A percentile compares a stretch with the other conserved stretches of the same genome.
These are phyloP conservation scores for Scaptodrosophila latifasciaeformis DNA, from an alignment of 2,888 invertebrate genomes.

Conservation along the genomic window DNA sequence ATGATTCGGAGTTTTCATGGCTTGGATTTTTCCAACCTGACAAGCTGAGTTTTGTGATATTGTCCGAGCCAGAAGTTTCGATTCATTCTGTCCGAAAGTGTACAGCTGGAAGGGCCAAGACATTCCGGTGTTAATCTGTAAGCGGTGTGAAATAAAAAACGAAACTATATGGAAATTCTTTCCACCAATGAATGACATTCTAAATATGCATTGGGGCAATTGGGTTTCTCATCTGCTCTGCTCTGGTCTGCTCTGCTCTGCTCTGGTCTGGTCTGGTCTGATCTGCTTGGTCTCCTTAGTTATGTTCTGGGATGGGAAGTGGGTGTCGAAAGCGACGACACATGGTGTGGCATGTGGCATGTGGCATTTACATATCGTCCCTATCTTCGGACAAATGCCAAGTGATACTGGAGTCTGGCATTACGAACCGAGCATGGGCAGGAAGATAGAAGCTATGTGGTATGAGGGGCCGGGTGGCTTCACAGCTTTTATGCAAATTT, in stretches of 20 bases:
- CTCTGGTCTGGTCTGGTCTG: background rate
- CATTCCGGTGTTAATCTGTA: no score
- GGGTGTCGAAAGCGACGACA: conserved; percentile 55
- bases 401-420: background rate
- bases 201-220: conserved; percentile 31
- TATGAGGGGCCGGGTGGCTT: conserved; percentile 13
- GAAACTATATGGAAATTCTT: conserved; percentile 35
- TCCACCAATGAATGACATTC: conserved; percentile 48
- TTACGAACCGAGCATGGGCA: no score
- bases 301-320: conserved; percentile 2
- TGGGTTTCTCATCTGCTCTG: background rate
- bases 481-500: conserved; percentile 70
- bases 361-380: conserved; percentile 65
- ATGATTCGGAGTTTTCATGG: no score
- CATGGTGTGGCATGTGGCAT: conserved; percentile 63
- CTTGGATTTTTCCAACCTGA: no score
- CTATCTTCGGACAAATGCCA: conserved; percentile 40
- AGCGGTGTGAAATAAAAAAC: conserved; percentile 9
- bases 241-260: background rate
- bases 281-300: background rate
- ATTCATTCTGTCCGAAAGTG: no score
- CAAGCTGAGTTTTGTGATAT: no score
- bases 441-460: background rate
- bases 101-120: no score
- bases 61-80: no score